phyloP scores from a whole-genome alignment of 2,797 vertebrate genomes.

The Pipistrellus pygmaeus region DNA sequence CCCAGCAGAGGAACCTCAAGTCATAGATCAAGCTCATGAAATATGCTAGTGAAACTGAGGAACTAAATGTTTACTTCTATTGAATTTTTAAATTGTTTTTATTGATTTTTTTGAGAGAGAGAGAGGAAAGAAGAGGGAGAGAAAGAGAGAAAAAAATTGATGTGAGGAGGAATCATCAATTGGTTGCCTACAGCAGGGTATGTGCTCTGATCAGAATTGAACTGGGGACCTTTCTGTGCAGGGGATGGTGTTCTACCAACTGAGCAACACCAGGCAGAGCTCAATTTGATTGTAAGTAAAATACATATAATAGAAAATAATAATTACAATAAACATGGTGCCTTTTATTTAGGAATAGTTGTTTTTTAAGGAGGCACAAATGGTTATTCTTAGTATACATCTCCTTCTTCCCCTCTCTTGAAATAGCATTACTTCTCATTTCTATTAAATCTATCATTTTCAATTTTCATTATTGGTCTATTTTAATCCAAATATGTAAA shows the following conservation, averaged over 20 bases:
- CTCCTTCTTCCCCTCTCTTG: background rate
- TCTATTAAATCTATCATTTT: constrained; percentile 27
- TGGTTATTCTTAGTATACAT: constrained; percentile 42
- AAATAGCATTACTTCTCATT: constrained; percentile 20
- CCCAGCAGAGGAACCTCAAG: background rate
- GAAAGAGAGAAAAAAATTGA: background rate
- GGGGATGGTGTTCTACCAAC: background rate
- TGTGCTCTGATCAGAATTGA: background rate
- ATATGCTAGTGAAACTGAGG: background rate
- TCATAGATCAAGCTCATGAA: background rate
- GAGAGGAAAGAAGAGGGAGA: background rate
- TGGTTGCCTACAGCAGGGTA: background rate
- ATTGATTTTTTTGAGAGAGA: background rate
- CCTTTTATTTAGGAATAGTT: background rate
- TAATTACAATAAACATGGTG: background rate
- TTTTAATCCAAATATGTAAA: constrained; percentile 80
- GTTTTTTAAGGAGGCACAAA: constrained; percentile 2
- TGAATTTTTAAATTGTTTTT: background rate
- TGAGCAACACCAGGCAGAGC: background rate
- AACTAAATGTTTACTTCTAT: background rate
- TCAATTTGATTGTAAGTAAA: constrained; percentile 44
- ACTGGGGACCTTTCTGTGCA: background rate
- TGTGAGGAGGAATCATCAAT: background rate
- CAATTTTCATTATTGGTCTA: constrained; percentile 71
- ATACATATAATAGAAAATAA: background rate